Conservation (phyloP, 2,113 vertebrate species). For the Myotis yumanensis region DNA sequence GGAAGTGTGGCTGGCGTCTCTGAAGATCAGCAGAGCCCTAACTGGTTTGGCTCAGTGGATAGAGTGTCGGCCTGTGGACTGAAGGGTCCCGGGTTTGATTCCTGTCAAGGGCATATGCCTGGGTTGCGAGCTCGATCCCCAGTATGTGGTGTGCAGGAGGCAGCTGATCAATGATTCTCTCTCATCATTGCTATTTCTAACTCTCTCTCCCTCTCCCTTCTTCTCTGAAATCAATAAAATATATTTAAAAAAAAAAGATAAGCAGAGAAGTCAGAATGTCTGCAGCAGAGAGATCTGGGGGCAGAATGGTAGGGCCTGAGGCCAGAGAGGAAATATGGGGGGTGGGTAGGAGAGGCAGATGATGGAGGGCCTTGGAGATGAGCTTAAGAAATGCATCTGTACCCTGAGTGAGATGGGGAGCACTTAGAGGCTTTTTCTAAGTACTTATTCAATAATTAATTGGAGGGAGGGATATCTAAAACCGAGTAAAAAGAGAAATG, state of each 20-base stretch:
- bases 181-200: no score
- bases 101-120: no score
- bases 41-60: no score
- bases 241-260: background rate
- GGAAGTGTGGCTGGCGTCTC: background rate
- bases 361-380: background rate
- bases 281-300: background rate
- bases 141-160: no score
- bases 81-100: no score
- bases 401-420: background rate
- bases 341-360: background rate
- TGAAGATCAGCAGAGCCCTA: background rate
- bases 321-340: background rate
- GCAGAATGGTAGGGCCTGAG: background rate
- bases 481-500: background rate
- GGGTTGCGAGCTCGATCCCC: no score
- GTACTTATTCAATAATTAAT: background rate
- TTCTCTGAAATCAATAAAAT: no score
- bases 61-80: no score
- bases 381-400: background rate
- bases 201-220: no score
- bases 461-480: background rate
- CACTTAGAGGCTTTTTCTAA: background rate
- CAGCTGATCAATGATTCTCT: no score
- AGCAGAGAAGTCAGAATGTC: background rate